Conservation (phyloP, 2,888 invertebrate species). For the Meteorus colon region DNA sequence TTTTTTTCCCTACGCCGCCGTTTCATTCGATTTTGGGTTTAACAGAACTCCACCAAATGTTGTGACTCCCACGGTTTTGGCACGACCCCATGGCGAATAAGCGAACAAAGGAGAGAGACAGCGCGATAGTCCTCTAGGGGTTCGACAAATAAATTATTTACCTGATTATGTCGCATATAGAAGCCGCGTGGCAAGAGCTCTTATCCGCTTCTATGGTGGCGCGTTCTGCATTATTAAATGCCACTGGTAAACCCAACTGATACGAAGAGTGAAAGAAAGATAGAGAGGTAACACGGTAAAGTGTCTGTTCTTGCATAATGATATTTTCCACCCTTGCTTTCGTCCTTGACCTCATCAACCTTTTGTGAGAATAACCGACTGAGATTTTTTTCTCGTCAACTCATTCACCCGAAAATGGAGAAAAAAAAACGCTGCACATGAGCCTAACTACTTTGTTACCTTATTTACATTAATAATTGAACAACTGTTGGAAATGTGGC, state of each 20-base stretch:
- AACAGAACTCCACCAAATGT: conserved; percentile 1
- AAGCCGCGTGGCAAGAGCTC: conserved; percentile 5
- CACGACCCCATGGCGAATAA: conserved; percentile 13
- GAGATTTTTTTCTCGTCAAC: conserved; percentile 9
- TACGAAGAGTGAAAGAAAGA: background rate
- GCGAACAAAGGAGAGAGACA: background rate
- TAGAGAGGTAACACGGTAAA: background rate
- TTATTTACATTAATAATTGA: background rate
- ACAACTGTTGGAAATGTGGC: background rate
- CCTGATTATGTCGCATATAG: conserved; percentile 8
- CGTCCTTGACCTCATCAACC: conserved; percentile 10
- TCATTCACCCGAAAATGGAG: background rate
- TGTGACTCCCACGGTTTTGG: conserved; percentile 13
- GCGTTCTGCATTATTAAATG: conserved; percentile 16
- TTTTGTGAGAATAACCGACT: conserved; percentile 4
- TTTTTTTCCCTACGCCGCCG: background rate
- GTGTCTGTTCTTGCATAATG: background rate
- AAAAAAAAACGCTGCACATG: background rate
- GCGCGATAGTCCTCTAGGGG: background rate
- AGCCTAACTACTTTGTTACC: background rate
- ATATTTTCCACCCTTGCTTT: conserved; percentile 10
- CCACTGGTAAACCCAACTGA: background rate
- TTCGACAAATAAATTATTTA: conserved; percentile 16
- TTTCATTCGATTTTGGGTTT: background rate
- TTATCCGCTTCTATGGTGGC: conserved; percentile 8